A percentile compares a stretch with the other conserved stretches of the same genome.
These are phyloP conservation scores for Gnathonemus echidnorhynchus DNA, from an alignment of 2,113 vertebrate genomes.

Conservation along the genomic window DNA sequence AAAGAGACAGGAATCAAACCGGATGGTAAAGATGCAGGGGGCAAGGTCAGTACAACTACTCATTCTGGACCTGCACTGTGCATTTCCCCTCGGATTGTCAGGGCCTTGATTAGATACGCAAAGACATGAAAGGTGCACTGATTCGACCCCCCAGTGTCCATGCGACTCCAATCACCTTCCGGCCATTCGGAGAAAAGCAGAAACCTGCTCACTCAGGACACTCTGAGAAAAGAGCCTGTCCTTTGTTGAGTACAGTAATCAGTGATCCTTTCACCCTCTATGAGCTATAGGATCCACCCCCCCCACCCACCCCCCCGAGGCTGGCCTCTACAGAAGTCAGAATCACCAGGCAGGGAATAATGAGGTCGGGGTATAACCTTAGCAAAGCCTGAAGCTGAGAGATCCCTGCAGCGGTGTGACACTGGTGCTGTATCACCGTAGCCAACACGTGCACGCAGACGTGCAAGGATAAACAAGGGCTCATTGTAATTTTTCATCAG, in stretches of 20 bases:
- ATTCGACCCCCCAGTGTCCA: slow-evolving; percentile 32
- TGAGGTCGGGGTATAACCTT: not conserved
- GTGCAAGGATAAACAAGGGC: not conserved
- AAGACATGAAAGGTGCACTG: slow-evolving; percentile 34
- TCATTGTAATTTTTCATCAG: not conserved
- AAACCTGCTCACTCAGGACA: not conserved
- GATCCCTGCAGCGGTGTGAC: not conserved
- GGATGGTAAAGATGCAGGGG: not conserved
- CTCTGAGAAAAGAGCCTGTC: not conserved
- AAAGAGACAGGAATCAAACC: not conserved
- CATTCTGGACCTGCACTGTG: not conserved
- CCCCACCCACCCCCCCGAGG: not conserved
- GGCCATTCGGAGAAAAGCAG: slow-evolving; percentile 18
- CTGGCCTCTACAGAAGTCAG: not conserved
- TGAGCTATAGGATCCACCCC: not conserved
- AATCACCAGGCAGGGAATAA: not conserved
- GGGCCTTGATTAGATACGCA: slow-evolving; percentile 2
- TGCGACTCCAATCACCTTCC: slow-evolving; percentile 39
- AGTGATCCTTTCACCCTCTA: not conserved
- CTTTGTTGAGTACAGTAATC: slow-evolving; percentile 1
- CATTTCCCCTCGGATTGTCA: not conserved
- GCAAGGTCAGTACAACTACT: not conserved
- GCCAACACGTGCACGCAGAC: not conserved
- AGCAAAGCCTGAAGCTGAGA: not conserved
- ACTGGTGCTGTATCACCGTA: no score